A percentile compares a stretch with the other conserved stretches of the same genome.
phyloP scores from a whole-genome alignment of 2,113 vertebrate genomes.

The Nematolebias whitei region DNA sequence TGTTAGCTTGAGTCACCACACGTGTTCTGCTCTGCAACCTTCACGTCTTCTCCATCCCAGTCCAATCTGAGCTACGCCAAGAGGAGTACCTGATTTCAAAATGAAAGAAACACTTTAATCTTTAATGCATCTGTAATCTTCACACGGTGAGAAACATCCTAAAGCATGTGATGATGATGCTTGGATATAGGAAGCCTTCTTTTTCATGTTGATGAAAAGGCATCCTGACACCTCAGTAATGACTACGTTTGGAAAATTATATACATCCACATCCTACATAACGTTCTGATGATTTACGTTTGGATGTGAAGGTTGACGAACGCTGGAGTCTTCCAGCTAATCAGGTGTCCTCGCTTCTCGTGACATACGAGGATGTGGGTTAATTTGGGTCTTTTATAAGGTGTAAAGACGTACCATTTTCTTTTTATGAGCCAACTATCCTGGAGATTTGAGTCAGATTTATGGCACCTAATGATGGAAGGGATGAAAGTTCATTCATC shows the following conservation, averaged over 20 bases:
- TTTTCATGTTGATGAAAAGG: constrained; percentile 37
- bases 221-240: constrained; percentile 35
- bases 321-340: constrained; percentile 1
- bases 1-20: constrained; percentile 23
- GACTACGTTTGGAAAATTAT: constrained; percentile 42
- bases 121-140: constrained; percentile 43
- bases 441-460: constrained; percentile 41
- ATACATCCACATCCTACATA: constrained; percentile 49
- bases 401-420: constrained; percentile 50
- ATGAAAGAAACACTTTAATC: constrained; percentile 9
- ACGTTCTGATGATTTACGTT: constrained; percentile 37
- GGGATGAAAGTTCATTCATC: constrained; percentile 32
- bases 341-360: constrained; percentile 17
- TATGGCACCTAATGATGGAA: constrained; percentile 40
- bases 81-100: constrained; percentile 5
- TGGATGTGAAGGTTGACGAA: constrained; percentile 15
- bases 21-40: constrained; percentile 5
- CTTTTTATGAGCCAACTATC: constrained; percentile 56
- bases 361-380: constrained; percentile 30
- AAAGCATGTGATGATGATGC: constrained; percentile 16
- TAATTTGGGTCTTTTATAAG: constrained; percentile 53
- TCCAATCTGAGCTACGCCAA: constrained; percentile 25
- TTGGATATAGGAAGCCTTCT: constrained; percentile 35
- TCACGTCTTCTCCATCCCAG: constrained; percentile 15
- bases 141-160: constrained; percentile 30